A percentile compares a stretch with the other conserved stretches of the same genome.
Conservation (phyloP, 92 coral and sea anemone genomes). For the Zoanthus sociatus region DNA sequence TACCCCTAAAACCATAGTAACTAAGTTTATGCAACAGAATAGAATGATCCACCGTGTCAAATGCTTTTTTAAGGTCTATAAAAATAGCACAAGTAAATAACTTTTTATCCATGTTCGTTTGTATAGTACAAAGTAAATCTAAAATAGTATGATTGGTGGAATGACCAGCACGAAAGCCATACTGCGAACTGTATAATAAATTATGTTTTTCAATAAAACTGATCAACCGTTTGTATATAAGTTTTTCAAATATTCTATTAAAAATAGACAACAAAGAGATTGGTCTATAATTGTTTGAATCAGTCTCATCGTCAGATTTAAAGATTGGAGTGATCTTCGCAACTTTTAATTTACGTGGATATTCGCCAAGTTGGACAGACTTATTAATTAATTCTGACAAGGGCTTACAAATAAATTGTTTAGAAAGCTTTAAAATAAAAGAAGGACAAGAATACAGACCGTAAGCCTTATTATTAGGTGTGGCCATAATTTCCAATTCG, state of each 20-base stretch:
- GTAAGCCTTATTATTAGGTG: neutral
- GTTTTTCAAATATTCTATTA: constrained; percentile 29
- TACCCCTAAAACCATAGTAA: too few species aligned
- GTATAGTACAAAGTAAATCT: neutral
- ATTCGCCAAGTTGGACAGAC: neutral
- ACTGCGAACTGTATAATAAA: constrained; percentile 47
- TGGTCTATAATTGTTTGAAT: neutral
- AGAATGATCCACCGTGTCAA: neutral
- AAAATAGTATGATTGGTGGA: constrained; percentile 35
- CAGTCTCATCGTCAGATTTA: too few species aligned
- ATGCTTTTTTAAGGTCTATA: too few species aligned
- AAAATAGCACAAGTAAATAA: neutral
- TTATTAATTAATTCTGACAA: neutral
- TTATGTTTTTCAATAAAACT: constrained; percentile 34
- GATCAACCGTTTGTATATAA: constrained; percentile 36
- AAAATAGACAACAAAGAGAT: neutral
- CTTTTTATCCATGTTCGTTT: neutral
- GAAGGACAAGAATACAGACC: neutral
- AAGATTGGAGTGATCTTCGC: too few species aligned
- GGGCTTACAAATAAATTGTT: neutral
- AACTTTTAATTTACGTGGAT: neutral
- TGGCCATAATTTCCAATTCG: neutral
- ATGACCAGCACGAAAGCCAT: constrained; percentile 44
- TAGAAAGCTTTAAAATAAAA: neutral
- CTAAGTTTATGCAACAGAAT: neutral